Percentiles rank a stretch among this genome's conserved stretches.
Evolutionary conservation across 1,140 invertebrate genomes (phyloP).

Genomic region (Ceratina australensis): DNA sequence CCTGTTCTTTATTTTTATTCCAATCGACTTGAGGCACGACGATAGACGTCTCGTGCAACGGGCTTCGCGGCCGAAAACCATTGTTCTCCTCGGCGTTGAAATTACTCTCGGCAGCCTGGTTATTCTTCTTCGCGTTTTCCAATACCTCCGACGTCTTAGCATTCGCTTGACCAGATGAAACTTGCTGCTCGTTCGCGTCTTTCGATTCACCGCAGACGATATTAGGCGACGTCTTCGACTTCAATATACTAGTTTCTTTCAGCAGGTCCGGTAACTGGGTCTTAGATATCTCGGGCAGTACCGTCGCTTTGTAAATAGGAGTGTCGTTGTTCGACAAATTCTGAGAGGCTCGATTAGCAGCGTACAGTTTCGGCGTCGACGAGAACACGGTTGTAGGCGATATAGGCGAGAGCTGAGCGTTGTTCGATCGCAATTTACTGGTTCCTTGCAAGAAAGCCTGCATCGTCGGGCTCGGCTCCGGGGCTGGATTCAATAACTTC

Average conservation of each 20-base stretch:
- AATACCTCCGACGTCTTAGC: slow-evolving; percentile 17
- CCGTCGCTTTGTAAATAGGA: slow-evolving; percentile 40
- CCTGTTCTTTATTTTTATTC: slow-evolving; percentile 75
- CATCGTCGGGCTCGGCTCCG: slow-evolving; percentile 87
- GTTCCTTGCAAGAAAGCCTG: slow-evolving; percentile 83
- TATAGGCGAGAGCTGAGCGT: slow-evolving; percentile 70
- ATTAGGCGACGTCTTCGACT: slow-evolving; percentile 65
- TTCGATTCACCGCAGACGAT: slow-evolving; percentile 47
- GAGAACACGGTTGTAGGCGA: slow-evolving; percentile 65
- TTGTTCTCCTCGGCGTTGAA: slow-evolving; percentile 66
- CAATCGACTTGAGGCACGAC: slow-evolving; percentile 84
- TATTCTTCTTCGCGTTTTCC: slow-evolving; percentile 27
- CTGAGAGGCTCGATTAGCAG: slow-evolving; percentile 12
- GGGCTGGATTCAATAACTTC: slow-evolving; percentile 90
- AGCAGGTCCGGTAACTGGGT: slow-evolving; percentile 73
- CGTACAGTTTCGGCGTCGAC: slow-evolving; percentile 10
- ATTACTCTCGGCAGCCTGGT: slow-evolving; percentile 44
- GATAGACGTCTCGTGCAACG: slow-evolving; percentile 82
- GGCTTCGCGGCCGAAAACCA: slow-evolving; percentile 80
- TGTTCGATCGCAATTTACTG: slow-evolving; percentile 73
- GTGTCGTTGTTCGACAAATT: slow-evolving; percentile 26
- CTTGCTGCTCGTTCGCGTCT: slow-evolving; percentile 26
- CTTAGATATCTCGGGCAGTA: slow-evolving; percentile 46
- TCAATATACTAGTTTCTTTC: slow-evolving; percentile 74
- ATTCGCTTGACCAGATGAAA: slow-evolving; percentile 19